These are phyloP conservation scores for Drosophila kikkawai DNA, from an alignment of 1,140 invertebrate species.

Conservation along the genomic window DNA sequence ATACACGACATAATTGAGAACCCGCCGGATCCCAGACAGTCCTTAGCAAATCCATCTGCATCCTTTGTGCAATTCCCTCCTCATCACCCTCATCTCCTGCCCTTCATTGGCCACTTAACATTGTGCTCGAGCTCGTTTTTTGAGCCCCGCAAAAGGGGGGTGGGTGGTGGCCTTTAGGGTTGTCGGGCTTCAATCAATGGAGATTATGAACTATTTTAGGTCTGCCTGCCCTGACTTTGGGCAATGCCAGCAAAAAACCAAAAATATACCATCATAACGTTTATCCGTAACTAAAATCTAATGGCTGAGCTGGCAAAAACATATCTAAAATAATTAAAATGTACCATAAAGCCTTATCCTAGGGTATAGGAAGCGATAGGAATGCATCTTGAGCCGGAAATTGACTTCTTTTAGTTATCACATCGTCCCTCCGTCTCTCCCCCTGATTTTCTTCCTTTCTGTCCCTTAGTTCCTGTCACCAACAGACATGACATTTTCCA, in stretches of 20 bases:
- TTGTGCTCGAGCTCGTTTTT: slow-evolving; percentile 28
- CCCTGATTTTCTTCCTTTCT: neutral
- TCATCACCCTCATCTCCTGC: neutral
- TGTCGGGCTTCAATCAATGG: slow-evolving; percentile 59
- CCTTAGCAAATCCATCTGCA: slow-evolving; percentile 23
- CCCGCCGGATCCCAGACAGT: slow-evolving; percentile 14
- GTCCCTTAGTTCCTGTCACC: neutral
- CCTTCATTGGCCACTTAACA: slow-evolving; percentile 27
- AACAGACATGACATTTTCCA: neutral
- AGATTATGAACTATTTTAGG: slow-evolving; percentile 76
- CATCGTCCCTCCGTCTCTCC: neutral
- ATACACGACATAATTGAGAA: slow-evolving; percentile 37
- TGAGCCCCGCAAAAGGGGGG: neutral
- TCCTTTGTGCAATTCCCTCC: slow-evolving; percentile 18
- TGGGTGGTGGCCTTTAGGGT: slow-evolving; percentile 7
- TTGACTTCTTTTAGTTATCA: slow-evolving; percentile 2
- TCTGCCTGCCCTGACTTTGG: slow-evolving; percentile 33
- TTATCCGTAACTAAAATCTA: neutral
- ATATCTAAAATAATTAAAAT: neutral
- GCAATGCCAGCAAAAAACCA: neutral
- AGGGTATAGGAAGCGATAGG: neutral
- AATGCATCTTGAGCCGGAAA: slow-evolving; percentile 16
- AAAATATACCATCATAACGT: neutral
- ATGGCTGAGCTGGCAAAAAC: no score
- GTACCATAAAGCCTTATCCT: neutral